phyloP scores from a whole-genome alignment of 2,888 invertebrate genomes.

The Linhomoeus sp. region DNA sequence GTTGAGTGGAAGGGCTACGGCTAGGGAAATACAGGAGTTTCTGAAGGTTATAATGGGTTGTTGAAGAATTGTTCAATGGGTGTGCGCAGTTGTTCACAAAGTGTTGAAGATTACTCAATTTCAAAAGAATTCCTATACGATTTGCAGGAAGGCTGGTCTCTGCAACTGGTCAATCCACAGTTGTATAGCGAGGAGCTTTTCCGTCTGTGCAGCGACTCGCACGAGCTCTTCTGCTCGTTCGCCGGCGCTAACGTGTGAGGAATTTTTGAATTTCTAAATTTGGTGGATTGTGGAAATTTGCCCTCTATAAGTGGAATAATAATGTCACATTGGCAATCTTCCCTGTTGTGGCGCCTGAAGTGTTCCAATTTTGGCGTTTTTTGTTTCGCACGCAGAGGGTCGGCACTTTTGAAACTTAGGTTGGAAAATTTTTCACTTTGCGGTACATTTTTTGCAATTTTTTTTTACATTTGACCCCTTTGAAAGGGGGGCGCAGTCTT shows the following conservation, averaged over 20 bases:
- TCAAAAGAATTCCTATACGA: slow-evolving; percentile 12
- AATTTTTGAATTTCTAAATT: too few relatives aligned
- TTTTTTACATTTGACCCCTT: not conserved
- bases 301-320: too few relatives aligned
- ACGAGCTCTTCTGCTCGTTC: slow-evolving; percentile 77
- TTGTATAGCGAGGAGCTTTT: slow-evolving; percentile 46
- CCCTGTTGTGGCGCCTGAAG: not conserved
- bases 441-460: too few relatives aligned
- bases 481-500: not conserved
- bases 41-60: too few relatives aligned
- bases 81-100: too few relatives aligned
- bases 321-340: not conserved
- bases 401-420: too few relatives aligned
- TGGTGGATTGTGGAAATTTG: too few relatives aligned
- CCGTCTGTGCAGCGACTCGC: slow-evolving; percentile 48
- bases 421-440: too few relatives aligned
- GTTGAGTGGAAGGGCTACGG: too few relatives aligned
- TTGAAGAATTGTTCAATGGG: too few relatives aligned
- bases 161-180: slow-evolving; percentile 71
- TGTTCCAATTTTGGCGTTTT: not conserved
- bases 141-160: slow-evolving; percentile 56
- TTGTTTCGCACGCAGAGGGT: not conserved
- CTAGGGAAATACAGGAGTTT: too few relatives aligned
- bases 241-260: slow-evolving; percentile 70
- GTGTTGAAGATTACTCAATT: not conserved